Base-by-base conservation (phyloP, 2,797 vertebrate species). In the Coccyzus lansbergi region DNA sequence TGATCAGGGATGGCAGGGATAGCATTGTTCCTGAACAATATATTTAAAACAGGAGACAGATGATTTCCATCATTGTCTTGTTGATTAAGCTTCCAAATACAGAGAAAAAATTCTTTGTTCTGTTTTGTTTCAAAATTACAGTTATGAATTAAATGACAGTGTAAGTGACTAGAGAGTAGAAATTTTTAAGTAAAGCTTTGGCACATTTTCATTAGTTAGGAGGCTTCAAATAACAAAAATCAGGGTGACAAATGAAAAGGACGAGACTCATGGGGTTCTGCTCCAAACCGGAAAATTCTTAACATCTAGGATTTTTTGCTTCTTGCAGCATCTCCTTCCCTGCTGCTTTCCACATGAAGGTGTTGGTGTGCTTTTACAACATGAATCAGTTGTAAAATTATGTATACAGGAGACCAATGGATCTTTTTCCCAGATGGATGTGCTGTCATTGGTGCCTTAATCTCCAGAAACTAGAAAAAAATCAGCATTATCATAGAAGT, bases 41-140 rank as follows among this genome's bases (percentile, higher is more conserved):
- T 83, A 58, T 79, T 80, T 92, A 78, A 90, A 95, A 60, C 22
- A 90, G 59, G 34, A 82, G 40, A 40, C 31, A 95, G 82, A 82
- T 31, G 90, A 86, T 90, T 87, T 95, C 67, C 17, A 48, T 82
- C 5, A 2, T 90, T 95, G 79, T 36, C 65, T 80, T 44, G 20
- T 65, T 90, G 87, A 79, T 90, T 90, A 79, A 80, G 40, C 59
- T 82, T 67, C 77, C 24, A 69, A 63, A 71, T 36, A 52, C 4
- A 48, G 82, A 78, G 29, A 55, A 84, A 85, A 84, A 63, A 63
- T 5, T 56, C 40, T 53, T n/a, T 56, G 26, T 58, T 91, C 60
- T 25, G 28, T 28, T 96, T 93, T 67, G 25, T 49, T 26, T 87
- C 80, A 82, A 59, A 88, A 56, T 71, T 86, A 14, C 20, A 36